phyloP scores from a whole-genome alignment of 2,113 vertebrate species.

The Albula glossodonta region DNA sequence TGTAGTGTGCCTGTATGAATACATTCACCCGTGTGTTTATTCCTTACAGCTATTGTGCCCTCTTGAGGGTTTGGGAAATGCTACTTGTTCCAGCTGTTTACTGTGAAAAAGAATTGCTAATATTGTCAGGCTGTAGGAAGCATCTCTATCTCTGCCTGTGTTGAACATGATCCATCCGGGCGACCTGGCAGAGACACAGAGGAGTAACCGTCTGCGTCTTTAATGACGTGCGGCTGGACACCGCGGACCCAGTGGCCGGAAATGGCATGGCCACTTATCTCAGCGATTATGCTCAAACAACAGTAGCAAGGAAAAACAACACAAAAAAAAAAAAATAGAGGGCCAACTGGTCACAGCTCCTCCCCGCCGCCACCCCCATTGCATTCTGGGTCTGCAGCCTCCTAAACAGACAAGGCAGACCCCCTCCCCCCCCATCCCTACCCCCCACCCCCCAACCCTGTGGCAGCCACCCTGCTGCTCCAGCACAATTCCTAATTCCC shows the following conservation, averaged over 20 bases:
- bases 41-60: background rate
- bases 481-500: constrained; percentile 14
- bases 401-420: background rate
- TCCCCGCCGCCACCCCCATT: background rate
- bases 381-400: background rate
- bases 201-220: constrained; percentile 31
- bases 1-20: background rate
- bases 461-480: background rate
- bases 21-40: background rate
- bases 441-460: background rate
- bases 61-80: background rate
- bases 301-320: background rate
- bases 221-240: constrained; percentile 48
- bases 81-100: background rate
- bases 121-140: background rate
- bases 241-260: constrained; percentile 23
- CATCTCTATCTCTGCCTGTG: background rate
- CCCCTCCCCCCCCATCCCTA: no score
- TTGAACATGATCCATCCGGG: background rate
- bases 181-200: constrained; percentile 6
- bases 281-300: background rate
- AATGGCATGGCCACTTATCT: constrained; percentile 9
- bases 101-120: background rate
- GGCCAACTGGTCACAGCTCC: background rate
- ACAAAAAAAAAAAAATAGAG: constrained; percentile 5